Conservation (phyloP, 2,797 vertebrate genomes). For the Siniperca undulata region DNA sequence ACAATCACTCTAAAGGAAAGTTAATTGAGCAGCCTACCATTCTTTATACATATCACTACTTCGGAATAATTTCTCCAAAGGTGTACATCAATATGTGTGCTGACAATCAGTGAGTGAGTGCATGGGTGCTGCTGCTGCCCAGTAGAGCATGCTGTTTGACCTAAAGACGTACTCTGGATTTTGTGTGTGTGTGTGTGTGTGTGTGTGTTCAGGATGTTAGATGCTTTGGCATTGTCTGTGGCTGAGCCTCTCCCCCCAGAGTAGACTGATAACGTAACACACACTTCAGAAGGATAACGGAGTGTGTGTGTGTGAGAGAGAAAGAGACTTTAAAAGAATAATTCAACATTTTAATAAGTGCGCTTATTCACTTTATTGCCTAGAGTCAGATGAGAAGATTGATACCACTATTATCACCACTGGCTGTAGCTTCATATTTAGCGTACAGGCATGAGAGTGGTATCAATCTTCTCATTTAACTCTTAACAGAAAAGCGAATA, state of each 20-base stretch:
- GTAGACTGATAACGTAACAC: not conserved
- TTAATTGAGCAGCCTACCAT: conserved; percentile 9
- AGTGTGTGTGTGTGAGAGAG: not conserved
- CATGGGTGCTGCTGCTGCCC: conserved; percentile 17
- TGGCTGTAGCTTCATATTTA: conserved; percentile 2
- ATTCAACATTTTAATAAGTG: conserved; percentile 2
- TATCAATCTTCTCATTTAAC: not conserved
- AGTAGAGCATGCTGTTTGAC: conserved; percentile 52
- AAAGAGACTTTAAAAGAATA: conserved; percentile 23
- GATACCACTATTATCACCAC: not conserved
- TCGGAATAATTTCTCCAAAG: conserved; percentile 63
- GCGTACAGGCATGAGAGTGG: not conserved
- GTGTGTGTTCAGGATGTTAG: conserved; percentile 1
- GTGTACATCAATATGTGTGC: conserved; percentile 70
- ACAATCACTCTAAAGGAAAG: conserved; percentile 15
- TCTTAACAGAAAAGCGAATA: not conserved
- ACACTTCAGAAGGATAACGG: not conserved
- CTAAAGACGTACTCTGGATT: conserved; percentile 51
- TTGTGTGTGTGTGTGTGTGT: conserved; percentile 17
- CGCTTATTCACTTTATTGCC: not conserved
- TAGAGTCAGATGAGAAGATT: not conserved
- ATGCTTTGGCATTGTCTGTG: conserved; percentile 17
- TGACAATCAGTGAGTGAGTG: conserved; percentile 78
- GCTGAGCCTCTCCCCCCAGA: not conserved
- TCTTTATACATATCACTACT: conserved; percentile 56